Percentiles rank a stretch among this genome's conserved stretches.
These are phyloP conservation scores for Scaptomyza reducta DNA, from an alignment of 2,888 invertebrate genomes.

Conservation along the genomic window DNA sequence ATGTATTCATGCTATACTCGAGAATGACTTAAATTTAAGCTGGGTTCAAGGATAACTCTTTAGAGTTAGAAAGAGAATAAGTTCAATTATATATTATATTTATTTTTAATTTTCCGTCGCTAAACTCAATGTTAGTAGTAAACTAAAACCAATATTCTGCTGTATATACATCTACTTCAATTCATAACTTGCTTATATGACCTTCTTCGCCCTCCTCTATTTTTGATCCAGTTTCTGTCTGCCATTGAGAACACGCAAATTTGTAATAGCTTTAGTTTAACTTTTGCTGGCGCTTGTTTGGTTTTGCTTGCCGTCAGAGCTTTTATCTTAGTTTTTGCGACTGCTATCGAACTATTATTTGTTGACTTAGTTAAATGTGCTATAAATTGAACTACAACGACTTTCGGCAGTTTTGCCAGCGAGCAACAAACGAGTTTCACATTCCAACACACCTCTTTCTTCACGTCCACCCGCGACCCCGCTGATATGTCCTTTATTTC, in stretches of 20 bases:
- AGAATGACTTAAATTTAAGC: background rate
- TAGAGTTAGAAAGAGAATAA: too few species aligned
- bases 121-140: slow-evolving; percentile 11
- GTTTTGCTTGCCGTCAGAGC: slow-evolving; percentile 35
- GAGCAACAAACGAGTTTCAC: slow-evolving; percentile 20
- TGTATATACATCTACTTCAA: background rate
- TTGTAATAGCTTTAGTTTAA: slow-evolving; percentile 41
- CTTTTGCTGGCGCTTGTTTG: slow-evolving; percentile 27
- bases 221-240: slow-evolving; percentile 3
- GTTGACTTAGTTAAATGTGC: slow-evolving; percentile 68
- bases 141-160: slow-evolving; percentile 6
- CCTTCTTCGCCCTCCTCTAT: background rate
- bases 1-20: background rate
- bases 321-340: slow-evolving; percentile 47
- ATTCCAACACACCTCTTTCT: slow-evolving; percentile 2
- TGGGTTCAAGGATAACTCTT: background rate
- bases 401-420: slow-evolving; percentile 30
- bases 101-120: too few species aligned
- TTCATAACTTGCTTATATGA: slow-evolving; percentile 15
- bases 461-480: background rate
- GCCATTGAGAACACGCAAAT: slow-evolving; percentile 52
- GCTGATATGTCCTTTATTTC: background rate
- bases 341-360: slow-evolving; percentile 62
- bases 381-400: slow-evolving; percentile 67
- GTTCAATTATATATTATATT: too few species aligned